Evolutionary conservation across 2,888 invertebrate species (phyloP).

Genomic region (Criorhina ranunculi): DNA sequence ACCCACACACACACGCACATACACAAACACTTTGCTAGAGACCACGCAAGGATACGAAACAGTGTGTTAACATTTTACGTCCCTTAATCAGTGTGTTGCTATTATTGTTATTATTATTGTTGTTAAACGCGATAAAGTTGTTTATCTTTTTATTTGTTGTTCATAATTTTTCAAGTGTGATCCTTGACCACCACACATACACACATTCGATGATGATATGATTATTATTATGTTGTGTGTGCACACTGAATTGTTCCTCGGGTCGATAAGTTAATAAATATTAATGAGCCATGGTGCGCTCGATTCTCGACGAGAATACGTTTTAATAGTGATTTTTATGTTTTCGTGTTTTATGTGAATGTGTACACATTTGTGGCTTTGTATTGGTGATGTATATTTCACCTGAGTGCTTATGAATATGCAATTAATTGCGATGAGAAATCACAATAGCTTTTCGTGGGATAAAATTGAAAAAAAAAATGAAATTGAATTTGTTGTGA

Average conservation of each 20-base stretch:
- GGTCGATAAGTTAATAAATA: conserved; percentile 73
- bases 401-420: conserved; percentile 70
- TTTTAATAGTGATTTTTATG: conserved; percentile 51
- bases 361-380: conserved; percentile 2
- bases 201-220: conserved; percentile 23
- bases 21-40: not conserved
- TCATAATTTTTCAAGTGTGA: conserved; percentile 18
- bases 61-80: conserved; percentile 51
- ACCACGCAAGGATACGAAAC: conserved; percentile 20
- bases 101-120: conserved; percentile 36
- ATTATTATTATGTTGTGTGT: conserved; percentile 6
- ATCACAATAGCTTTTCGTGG: conserved; percentile 23
- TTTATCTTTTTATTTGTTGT: conserved; percentile 27
- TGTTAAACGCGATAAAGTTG: conserved; percentile 36
- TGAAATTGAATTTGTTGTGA: not conserved
- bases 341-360: conserved; percentile 14
- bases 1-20: not conserved
- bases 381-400: conserved; percentile 16
- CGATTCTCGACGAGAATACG: conserved; percentile 12
- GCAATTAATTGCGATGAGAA: conserved; percentile 52
- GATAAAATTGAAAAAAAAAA: not conserved
- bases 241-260: conserved; percentile 27
- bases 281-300: conserved; percentile 56
- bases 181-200: conserved; percentile 38
- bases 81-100: conserved; percentile 55